phyloP scores from a whole-genome alignment of 1,140 invertebrate genomes.

The Oryctes rhinoceros region DNA sequence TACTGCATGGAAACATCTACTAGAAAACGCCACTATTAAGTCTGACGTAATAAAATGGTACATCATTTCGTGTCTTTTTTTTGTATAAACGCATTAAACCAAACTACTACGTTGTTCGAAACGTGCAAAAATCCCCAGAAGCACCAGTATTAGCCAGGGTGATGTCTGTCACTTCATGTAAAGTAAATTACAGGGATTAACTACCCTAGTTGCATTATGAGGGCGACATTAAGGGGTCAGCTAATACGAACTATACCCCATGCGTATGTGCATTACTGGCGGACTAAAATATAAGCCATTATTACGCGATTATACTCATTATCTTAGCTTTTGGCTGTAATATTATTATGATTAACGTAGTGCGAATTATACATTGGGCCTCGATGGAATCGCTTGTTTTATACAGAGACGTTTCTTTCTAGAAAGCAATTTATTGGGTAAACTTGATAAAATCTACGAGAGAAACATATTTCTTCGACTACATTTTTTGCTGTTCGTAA shows the following conservation, averaged over 20 bases:
- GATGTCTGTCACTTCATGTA: constrained; percentile 34
- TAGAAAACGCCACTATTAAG: too few relatives aligned
- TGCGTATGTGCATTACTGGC: not conserved
- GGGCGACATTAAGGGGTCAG: constrained; percentile 9
- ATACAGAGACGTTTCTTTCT: not conserved
- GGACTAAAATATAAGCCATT: constrained; percentile 13
- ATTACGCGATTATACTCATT: constrained; percentile 27
- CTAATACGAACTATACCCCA: not conserved
- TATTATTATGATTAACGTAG: not conserved
- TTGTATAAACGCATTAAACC: not conserved
- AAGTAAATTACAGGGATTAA: constrained; percentile 42
- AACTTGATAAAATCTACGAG: not conserved
- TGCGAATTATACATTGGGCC: not conserved
- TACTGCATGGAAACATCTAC: too few relatives aligned
- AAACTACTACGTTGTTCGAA: not conserved
- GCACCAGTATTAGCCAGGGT: constrained; percentile 18
- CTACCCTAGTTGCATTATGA: constrained; percentile 34
- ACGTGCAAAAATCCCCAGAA: constrained; percentile 28
- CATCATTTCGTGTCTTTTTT: too few relatives aligned
- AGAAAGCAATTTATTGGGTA: not conserved
- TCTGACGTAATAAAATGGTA: too few relatives aligned
- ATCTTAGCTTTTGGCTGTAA: not conserved
- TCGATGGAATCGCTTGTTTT: not conserved
- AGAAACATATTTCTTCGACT: not conserved
- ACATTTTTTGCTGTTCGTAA: not conserved